Percentiles rank a stretch among this genome's conserved stretches.
phyloP scores from a whole-genome alignment of 2,797 vertebrate species.

The Echeneis naucrates region DNA sequence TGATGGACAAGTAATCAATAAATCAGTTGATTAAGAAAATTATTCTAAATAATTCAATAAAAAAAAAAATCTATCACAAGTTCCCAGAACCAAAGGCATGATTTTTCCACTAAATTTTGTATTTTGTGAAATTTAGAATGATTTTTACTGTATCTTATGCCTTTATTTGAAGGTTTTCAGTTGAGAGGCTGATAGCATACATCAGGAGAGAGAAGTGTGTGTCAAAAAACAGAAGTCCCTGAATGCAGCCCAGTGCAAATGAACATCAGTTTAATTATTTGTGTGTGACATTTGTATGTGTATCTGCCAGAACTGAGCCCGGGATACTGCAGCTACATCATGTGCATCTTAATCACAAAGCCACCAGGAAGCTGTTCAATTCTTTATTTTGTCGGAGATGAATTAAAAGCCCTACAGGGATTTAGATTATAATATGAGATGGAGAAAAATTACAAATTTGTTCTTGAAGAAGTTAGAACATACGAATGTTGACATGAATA shows the following conservation, averaged over 20 bases:
- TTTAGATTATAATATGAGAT: neutral
- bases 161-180: neutral
- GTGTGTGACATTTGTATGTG: neutral
- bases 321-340: neutral
- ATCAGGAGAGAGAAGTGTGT: neutral
- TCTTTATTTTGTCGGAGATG: conserved; percentile 1
- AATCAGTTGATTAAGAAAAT: neutral
- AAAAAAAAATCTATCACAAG: neutral
- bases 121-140: too few relatives aligned
- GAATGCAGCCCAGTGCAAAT: neutral
- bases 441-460: neutral
- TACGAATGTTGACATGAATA: neutral
- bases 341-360: conserved; percentile 1
- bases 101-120: neutral
- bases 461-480: neutral
- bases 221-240: neutral
- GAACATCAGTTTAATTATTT: neutral
- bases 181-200: neutral
- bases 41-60: neutral
- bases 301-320: conserved; percentile 6
- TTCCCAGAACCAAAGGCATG: neutral
- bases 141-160: neutral
- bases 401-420: neutral
- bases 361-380: neutral
- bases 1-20: neutral